Conservation (phyloP, 2,113 vertebrate species). For the cattle (Bos taurus) region DNA sequence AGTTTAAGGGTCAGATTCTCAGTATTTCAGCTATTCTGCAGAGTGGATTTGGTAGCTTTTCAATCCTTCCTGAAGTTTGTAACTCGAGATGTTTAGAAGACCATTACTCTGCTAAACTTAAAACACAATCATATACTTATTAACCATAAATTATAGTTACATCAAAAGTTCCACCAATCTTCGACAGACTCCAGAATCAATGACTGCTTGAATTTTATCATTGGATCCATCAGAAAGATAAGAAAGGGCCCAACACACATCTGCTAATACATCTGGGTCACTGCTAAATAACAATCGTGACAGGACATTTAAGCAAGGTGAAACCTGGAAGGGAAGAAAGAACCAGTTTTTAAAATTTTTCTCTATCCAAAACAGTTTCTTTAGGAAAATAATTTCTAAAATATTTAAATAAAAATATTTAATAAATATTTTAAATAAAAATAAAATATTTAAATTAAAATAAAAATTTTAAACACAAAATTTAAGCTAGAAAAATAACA, state of each 20-base stretch:
- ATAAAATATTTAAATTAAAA: too few species aligned
- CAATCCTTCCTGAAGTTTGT: background rate
- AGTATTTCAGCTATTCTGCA: background rate
- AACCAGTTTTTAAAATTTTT: slow-evolving; percentile 32
- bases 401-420: too few species aligned
- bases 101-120: background rate
- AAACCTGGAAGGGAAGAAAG: slow-evolving; percentile 84
- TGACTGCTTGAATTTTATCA: slow-evolving; percentile 95
- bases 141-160: slow-evolving; percentile 80
- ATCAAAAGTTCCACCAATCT: slow-evolving; percentile 94
- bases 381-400: background rate
- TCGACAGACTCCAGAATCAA: slow-evolving; percentile 93
- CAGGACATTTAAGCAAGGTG: slow-evolving; percentile 90
- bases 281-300: slow-evolving; percentile 92
- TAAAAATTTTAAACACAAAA: background rate
- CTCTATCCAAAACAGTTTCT: background rate
- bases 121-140: slow-evolving; percentile 13
- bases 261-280: slow-evolving; percentile 92
- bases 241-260: slow-evolving; percentile 94
- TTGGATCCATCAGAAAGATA: slow-evolving; percentile 94
- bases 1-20: background rate
- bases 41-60: background rate
- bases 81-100: background rate
- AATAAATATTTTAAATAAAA: too few species aligned
- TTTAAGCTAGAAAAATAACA: background rate